phyloP scores from a whole-genome alignment of 2,113 vertebrate genomes.

The Heterotis niloticus region DNA sequence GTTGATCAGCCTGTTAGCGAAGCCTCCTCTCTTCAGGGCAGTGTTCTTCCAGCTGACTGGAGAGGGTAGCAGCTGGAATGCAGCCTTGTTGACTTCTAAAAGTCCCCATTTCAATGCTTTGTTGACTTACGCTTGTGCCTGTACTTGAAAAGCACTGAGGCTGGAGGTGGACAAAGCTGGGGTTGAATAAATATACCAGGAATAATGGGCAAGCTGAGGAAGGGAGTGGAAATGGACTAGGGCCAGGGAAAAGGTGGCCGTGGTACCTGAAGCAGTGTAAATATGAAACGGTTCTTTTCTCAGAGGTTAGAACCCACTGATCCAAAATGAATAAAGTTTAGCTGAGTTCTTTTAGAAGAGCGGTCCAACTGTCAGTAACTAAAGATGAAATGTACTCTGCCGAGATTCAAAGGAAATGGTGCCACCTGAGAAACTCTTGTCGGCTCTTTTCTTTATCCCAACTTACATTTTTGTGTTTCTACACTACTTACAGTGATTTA shows the following conservation, averaged over 20 bases:
- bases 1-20: neutral
- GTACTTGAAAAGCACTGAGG: neutral
- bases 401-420: too few relatives aligned
- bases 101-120: neutral
- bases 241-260: neutral
- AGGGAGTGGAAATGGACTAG: neutral
- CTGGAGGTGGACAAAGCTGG: neutral
- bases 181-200: neutral
- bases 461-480: too few relatives aligned
- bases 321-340: too few relatives aligned
- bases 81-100: neutral
- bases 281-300: too few relatives aligned
- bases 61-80: neutral
- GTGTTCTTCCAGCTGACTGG: neutral
- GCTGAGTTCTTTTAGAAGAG: too few relatives aligned
- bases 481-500: too few relatives aligned
- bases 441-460: too few relatives aligned
- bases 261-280: too few relatives aligned
- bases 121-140: neutral
- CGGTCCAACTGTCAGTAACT: too few relatives aligned
- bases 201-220: neutral
- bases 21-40: neutral
- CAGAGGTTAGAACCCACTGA: too few relatives aligned
- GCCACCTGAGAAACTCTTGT: too few relatives aligned
- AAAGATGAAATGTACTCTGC: too few relatives aligned